A percentile compares a stretch with the other conserved stretches of the same genome.
Evolutionary conservation across 2,797 vertebrate species (phyloP).

Genomic region (Loris lydekkerianus): DNA sequence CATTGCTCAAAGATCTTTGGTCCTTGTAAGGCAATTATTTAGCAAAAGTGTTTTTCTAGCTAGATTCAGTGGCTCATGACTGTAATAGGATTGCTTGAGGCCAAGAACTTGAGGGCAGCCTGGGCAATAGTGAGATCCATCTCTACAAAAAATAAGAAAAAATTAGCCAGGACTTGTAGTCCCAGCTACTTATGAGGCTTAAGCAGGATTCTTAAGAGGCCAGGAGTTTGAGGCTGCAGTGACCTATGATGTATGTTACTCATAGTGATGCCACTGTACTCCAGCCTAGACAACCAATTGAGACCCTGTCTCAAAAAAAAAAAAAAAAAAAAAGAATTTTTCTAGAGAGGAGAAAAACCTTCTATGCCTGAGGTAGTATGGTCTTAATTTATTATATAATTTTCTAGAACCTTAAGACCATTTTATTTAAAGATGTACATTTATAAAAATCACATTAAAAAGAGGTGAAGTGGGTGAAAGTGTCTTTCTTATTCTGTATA

Average conservation of each 20-base stretch:
- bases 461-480: constrained; percentile 55
- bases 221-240: not conserved
- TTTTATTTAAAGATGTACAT: constrained; percentile 64
- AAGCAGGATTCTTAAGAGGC: too few species aligned
- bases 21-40: constrained; percentile 65
- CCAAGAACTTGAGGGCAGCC: not conserved
- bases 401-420: constrained; percentile 62
- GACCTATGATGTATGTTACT: not conserved
- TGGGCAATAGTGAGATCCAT: not conserved
- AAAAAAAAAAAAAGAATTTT: constrained; percentile 7
- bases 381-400: constrained; percentile 68
- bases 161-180: too few species aligned
- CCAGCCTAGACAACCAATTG: not conserved
- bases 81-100: not conserved
- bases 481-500: constrained; percentile 66
- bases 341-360: constrained; percentile 48
- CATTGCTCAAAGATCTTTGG: constrained; percentile 59
- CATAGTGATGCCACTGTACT: not conserved
- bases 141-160: too few species aligned
- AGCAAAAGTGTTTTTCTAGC: not conserved
- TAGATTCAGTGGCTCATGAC: not conserved
- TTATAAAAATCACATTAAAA: constrained; percentile 72
- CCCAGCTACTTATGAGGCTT: too few species aligned
- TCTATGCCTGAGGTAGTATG: not conserved
- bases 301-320: not conserved